These are phyloP conservation scores for Pollimyrus isidori DNA, from an alignment of 2,113 vertebrate species.

Conservation along the genomic window DNA sequence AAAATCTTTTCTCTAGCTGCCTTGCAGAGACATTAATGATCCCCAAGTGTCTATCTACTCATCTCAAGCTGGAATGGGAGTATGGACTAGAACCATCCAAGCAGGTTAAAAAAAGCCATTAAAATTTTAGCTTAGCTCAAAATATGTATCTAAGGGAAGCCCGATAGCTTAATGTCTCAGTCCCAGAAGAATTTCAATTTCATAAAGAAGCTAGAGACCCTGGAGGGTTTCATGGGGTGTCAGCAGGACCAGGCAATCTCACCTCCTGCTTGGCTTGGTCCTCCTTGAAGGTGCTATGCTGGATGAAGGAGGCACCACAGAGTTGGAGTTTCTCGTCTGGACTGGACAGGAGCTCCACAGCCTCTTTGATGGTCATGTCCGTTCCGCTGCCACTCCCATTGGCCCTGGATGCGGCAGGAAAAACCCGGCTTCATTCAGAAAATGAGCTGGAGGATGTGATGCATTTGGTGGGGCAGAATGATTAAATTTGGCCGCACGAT, in stretches of 20 bases:
- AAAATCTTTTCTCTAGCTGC: not conserved
- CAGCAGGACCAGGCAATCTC: not conserved
- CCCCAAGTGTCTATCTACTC: not conserved
- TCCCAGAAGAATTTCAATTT: not conserved
- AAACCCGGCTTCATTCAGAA: not conserved
- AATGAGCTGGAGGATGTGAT: not conserved
- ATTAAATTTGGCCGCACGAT: not conserved
- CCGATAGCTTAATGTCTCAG: not conserved
- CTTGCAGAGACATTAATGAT: not conserved
- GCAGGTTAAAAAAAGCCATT: not conserved
- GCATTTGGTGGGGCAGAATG: not conserved
- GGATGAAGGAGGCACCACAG: constrained; percentile 80
- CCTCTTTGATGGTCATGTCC: constrained; percentile 71
- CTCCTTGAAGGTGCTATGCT: constrained; percentile 79
- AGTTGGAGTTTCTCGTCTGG: constrained; percentile 65
- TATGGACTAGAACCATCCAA: not conserved
- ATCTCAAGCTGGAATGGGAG: not conserved
- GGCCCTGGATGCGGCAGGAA: constrained; percentile 41
- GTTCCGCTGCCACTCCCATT: constrained; percentile 39
- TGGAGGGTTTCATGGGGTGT: not conserved
- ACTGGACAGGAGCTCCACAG: constrained; percentile 66
- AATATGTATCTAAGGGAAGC: not conserved
- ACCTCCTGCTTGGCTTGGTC: constrained; percentile 78
- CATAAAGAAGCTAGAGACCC: not conserved
- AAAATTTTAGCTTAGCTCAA: not conserved